phyloP scores from a whole-genome alignment of 1,140 invertebrate genomes.

The Microvelia longipes region DNA sequence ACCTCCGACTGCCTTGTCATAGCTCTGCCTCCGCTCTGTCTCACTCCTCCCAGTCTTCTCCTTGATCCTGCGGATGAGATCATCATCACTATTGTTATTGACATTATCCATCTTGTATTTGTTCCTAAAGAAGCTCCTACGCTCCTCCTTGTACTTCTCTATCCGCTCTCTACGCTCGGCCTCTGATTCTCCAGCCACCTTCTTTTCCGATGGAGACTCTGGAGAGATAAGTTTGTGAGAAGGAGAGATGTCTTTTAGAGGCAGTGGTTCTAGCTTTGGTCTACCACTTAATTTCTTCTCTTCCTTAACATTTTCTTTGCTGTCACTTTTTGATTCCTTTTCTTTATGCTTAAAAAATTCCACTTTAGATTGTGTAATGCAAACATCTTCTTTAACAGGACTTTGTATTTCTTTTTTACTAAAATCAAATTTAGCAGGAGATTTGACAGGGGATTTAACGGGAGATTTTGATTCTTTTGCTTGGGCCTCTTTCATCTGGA shows the following conservation, averaged over 20 bases:
- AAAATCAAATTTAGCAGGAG: neutral
- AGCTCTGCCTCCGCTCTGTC: slow-evolving; percentile 1
- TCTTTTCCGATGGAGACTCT: neutral
- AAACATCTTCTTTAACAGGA: neutral
- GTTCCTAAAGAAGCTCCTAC: slow-evolving; percentile 67
- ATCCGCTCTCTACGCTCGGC: slow-evolving; percentile 24
- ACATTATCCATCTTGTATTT: slow-evolving; percentile 75
- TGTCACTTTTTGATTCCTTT: neutral
- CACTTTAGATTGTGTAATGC: neutral
- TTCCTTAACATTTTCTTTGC: neutral
- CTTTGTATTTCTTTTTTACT: neutral
- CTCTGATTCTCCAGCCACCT: slow-evolving; percentile 28
- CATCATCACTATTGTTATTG: slow-evolving; percentile 36
- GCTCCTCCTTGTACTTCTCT: slow-evolving; percentile 68
- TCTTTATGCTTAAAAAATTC: neutral
- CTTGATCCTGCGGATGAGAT: slow-evolving; percentile 20
- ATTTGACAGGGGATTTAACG: neutral
- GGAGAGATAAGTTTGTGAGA: neutral
- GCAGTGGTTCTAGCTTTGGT: neutral
- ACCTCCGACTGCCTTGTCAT: slow-evolving; percentile 5
- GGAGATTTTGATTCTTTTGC: neutral
- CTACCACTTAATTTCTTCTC: neutral
- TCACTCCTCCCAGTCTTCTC: slow-evolving; percentile 12
- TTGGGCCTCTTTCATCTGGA: neutral
- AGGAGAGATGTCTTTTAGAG: neutral